These are phyloP conservation scores for Ethmia dodecea DNA, from an alignment of 2,888 invertebrate species.

Conservation along the genomic window DNA sequence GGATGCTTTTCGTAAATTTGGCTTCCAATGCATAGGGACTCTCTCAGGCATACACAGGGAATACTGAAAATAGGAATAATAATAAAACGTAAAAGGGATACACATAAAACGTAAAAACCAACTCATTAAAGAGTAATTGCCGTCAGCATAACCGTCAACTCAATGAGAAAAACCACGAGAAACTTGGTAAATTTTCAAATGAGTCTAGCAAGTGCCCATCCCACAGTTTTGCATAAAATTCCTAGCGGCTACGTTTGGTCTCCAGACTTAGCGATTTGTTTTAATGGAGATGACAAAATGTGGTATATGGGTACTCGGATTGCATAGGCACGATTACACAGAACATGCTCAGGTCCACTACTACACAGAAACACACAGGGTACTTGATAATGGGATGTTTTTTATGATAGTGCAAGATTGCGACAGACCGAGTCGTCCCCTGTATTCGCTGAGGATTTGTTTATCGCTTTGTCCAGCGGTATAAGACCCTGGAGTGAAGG, in stretches of 20 bases:
- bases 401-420: slow-evolving; percentile 55
- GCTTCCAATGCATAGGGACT: slow-evolving; percentile 76
- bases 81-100: slow-evolving; percentile 42
- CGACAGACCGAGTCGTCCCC: slow-evolving; percentile 74
- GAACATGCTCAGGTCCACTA: slow-evolving; percentile 64
- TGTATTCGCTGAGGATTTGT: slow-evolving; percentile 70
- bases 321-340: slow-evolving; percentile 44
- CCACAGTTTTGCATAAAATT: slow-evolving; percentile 7
- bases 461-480: slow-evolving; percentile 73
- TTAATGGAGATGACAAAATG: slow-evolving; percentile 8
- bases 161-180: slow-evolving; percentile 12
- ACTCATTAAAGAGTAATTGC: slow-evolving; percentile 21
- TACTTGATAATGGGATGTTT: slow-evolving; percentile 44
- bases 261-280: slow-evolving; percentile 10
- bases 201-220: slow-evolving; percentile 9
- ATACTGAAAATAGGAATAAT: slow-evolving; percentile 66
- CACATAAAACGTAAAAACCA: slow-evolving; percentile 24
- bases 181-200: slow-evolving; percentile 7
- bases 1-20: slow-evolving; percentile 76
- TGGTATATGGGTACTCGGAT: slow-evolving; percentile 3
- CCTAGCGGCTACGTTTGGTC: slow-evolving; percentile 14
- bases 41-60: slow-evolving; percentile 77
- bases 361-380: slow-evolving; percentile 55
- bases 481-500: slow-evolving; percentile 69
- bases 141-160: slow-evolving; percentile 6